Percentiles rank a stretch among this genome's conserved stretches.
Conservation (phyloP, 2,888 invertebrate genomes). For the Labia minor region DNA sequence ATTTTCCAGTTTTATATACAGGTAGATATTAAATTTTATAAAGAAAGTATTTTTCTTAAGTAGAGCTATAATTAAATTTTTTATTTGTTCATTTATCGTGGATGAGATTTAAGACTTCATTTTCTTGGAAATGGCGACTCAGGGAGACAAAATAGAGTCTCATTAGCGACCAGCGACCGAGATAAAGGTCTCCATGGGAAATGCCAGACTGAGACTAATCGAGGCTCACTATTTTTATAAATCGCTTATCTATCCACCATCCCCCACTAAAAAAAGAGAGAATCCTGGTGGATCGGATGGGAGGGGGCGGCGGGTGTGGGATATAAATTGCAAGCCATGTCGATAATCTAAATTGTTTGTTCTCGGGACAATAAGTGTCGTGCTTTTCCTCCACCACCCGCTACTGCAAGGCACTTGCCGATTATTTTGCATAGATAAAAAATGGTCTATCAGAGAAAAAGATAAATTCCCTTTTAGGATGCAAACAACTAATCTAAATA, state of each 20-base stretch:
- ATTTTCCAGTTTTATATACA: no score
- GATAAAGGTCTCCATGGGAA: conserved; percentile 13
- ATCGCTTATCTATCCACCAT: background rate
- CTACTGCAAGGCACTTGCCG: no score
- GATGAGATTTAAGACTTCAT: background rate
- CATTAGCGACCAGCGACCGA: background rate
- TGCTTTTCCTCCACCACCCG: background rate
- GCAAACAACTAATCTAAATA: no score
- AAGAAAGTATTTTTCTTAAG: background rate
- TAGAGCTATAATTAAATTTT: background rate
- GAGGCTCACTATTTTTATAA: conserved; percentile 13
- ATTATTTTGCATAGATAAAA: no score
- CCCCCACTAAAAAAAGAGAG: background rate
- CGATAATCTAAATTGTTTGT: conserved; percentile 13
- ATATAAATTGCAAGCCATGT: conserved; percentile 7
- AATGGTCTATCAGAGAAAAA: no score
- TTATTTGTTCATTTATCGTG: background rate
- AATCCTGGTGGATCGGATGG: no score
- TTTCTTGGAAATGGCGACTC: conserved; percentile 7
- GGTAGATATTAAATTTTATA: no score
- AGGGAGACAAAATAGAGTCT: background rate
- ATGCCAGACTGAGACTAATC: background rate
- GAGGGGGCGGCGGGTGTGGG: background rate
- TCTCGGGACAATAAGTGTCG: conserved; percentile 8
- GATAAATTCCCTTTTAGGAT: no score